Evolutionary conservation across 1,140 invertebrate genomes (phyloP).

Genomic region (Megalopta genalis): DNA sequence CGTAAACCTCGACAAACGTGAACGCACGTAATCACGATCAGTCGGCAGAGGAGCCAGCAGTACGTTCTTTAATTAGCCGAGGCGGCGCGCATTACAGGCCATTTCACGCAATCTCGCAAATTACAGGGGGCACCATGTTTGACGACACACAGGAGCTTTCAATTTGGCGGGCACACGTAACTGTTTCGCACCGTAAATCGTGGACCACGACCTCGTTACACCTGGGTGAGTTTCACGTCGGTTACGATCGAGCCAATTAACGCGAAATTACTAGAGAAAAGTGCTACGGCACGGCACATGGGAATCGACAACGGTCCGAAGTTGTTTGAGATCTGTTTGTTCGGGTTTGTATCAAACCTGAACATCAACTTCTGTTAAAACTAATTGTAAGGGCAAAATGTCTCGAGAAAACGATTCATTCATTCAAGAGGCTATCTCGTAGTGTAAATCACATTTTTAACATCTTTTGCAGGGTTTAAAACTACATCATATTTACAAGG

Average conservation of each 20-base stretch:
- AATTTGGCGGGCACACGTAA: not conserved
- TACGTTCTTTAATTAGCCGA: conserved; percentile 24
- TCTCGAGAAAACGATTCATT: too few relatives aligned
- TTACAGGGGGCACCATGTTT: not conserved
- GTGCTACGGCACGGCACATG: not conserved
- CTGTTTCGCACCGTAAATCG: not conserved
- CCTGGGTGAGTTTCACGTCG: not conserved
- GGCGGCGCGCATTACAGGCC: not conserved
- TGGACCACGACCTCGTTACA: not conserved
- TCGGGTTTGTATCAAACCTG: too few relatives aligned
- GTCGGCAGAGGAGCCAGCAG: not conserved
- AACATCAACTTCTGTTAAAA: too few relatives aligned
- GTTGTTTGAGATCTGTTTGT: too few relatives aligned
- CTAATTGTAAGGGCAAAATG: too few relatives aligned
- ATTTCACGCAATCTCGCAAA: conserved; percentile 2
- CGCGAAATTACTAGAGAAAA: not conserved
- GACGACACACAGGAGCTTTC: not conserved
- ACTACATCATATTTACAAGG: too few relatives aligned
- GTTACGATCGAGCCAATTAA: not conserved
- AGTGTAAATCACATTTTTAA: too few relatives aligned
- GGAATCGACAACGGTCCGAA: not conserved
- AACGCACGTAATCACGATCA: not conserved
- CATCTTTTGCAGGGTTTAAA: too few relatives aligned
- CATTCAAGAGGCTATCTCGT: too few relatives aligned
- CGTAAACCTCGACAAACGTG: too few relatives aligned